Base-by-base conservation (phyloP, 2,797 vertebrate genomes). In the Clamator glandarius region DNA sequence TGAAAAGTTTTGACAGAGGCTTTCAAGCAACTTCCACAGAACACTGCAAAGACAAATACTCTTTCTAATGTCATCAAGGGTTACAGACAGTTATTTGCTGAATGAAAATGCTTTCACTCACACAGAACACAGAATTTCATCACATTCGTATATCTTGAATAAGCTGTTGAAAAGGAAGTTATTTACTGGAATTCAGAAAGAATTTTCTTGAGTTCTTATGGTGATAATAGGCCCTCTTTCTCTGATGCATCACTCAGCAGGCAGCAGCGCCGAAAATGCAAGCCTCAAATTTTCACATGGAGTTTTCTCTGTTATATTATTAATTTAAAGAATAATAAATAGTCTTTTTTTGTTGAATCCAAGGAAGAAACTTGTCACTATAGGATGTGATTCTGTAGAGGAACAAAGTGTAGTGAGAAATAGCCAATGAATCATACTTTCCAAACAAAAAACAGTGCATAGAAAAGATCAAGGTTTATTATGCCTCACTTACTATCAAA, bases 391-490 rank as follows among this genome's bases (percentile, higher is more conserved):
- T 89, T 80, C 58, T 80, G 42, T 58, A 59, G 62, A 79, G 62
- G 84, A 89, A 59, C 72, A 75, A n/a, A 36, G 13, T 58, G 31
- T 58, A 62, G 64, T 84, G 77, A 58, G 61, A 91, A 72, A 82
- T 50, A 89, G 50, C 39, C 55, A 81, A 73, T 90, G 91, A 89
- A 86, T 95, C 87, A 88, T 50, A 57, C 28, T 84, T 81, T 62
- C 75, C 77, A 91, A 93, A 86, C 76, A 75, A 88, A 94, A 89
- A 52, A 1, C 23, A 57, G 51, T 1, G 1, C 26, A 73, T 41
- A 84, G 59, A 87, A 93, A 88, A 91, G 87, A 94, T 96, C 84
- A 95, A 96, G 80, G 84, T 96, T 96, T 96, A 87, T 93, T 96
- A 92, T 69, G 35, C 68, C 26, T 93, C 84, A 66, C 73, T 86